Percentiles rank a stretch among this genome's conserved stretches.
Conservation (phyloP, 1,140 invertebrate species). For the Acromyrmex heyeri region DNA sequence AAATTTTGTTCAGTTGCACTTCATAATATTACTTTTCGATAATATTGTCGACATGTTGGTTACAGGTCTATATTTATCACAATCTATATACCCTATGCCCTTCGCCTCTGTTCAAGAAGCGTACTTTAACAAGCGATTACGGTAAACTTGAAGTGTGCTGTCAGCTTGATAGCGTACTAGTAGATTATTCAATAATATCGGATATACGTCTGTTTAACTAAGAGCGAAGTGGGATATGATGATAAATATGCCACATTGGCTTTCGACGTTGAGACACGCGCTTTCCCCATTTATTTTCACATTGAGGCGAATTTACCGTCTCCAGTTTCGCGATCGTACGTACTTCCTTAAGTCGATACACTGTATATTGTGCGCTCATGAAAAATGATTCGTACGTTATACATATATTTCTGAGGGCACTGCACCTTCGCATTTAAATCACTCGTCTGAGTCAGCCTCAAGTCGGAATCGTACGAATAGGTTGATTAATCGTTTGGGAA, state of each 20-base stretch:
- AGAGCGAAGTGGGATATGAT: constrained; percentile 4
- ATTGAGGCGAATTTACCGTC: constrained; percentile 7
- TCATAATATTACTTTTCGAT: constrained; percentile 34
- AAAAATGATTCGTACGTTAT: constrained; percentile 32
- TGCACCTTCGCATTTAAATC: constrained; percentile 5
- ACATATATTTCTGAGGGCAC: neutral
- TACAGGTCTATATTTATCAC: constrained; percentile 44
- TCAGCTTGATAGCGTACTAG: constrained; percentile 31
- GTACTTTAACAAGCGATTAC: constrained; percentile 48
- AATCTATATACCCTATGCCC: constrained; percentile 49
- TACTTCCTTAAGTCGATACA: neutral
- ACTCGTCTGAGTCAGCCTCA: neutral
- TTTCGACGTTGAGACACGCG: constrained; percentile 27
- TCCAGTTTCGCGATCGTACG: constrained; percentile 8
- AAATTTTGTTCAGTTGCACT: neutral
- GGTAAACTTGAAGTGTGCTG: constrained; percentile 44
- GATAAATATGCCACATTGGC: constrained; percentile 29
- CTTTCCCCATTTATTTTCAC: constrained; percentile 23
- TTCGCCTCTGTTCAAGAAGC: constrained; percentile 47
- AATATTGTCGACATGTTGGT: constrained; percentile 32
- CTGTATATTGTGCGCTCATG: neutral
- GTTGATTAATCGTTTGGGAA: constrained; percentile 31
- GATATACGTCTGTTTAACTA: constrained; percentile 33
- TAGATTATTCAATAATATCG: constrained; percentile 58
- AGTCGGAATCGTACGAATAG: neutral